These are phyloP conservation scores for Phortica magna DNA, from an alignment of 2,888 invertebrate species.

Conservation along the genomic window DNA sequence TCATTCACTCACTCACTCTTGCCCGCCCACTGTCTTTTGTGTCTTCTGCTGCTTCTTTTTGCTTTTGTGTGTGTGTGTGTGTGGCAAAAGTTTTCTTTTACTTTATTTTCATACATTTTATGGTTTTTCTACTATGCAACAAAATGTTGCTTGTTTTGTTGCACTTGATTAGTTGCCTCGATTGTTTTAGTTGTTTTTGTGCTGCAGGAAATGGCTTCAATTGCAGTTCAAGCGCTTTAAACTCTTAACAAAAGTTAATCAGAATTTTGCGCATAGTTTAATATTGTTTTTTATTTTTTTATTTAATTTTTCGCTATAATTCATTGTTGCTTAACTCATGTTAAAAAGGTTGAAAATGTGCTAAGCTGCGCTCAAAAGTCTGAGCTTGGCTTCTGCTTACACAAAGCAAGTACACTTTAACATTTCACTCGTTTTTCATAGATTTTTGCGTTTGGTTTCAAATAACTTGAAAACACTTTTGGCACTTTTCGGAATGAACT, in stretches of 20 bases:
- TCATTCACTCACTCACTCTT: constrained; percentile 47
- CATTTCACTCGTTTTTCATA: too few species aligned
- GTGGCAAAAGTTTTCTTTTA: constrained; percentile 62
- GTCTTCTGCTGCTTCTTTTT: constrained; percentile 40
- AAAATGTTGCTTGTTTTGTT: constrained; percentile 8
- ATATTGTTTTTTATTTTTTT: constrained; percentile 44
- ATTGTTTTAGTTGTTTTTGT: constrained; percentile 33
- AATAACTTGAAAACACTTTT: too few species aligned
- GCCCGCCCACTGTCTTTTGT: constrained; percentile 28
- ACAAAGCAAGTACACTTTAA: too few species aligned
- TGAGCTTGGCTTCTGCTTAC: too few species aligned
- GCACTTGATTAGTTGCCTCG: background rate
- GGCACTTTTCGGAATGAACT: too few species aligned
- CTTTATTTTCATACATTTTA: constrained; percentile 58
- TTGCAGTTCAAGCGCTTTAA: constrained; percentile 73
- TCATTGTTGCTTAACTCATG: constrained; percentile 5
- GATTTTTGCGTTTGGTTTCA: too few species aligned
- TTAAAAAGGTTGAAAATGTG: too few species aligned
- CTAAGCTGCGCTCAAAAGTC: too few species aligned
- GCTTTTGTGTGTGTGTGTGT: constrained; percentile 20
- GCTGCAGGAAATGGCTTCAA: constrained; percentile 69
- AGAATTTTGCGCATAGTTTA: constrained; percentile 35
- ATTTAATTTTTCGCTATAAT: background rate
- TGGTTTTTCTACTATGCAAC: constrained; percentile 21
- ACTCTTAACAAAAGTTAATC: constrained; percentile 60